These are phyloP conservation scores for Amiota communis DNA, from an alignment of 2,888 invertebrate genomes.

Conservation along the genomic window DNA sequence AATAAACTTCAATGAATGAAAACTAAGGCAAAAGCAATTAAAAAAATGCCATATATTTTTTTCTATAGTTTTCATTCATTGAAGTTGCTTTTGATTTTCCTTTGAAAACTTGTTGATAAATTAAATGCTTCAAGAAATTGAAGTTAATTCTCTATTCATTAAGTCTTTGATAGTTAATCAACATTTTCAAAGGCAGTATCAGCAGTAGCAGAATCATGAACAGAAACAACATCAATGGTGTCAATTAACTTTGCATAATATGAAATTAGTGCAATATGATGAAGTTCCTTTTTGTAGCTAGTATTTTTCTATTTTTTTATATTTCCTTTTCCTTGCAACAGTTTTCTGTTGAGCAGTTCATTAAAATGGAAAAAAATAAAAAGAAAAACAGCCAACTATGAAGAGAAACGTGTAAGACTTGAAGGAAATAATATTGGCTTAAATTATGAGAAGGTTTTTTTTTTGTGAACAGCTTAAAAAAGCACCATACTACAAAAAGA, in stretches of 20 bases:
- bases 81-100: too few species aligned
- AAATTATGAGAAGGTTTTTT: background rate
- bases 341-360: background rate
- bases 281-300: background rate
- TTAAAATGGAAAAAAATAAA: background rate
- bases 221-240: background rate
- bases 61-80: too few species aligned
- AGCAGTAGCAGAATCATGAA: conserved; percentile 31
- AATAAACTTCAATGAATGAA: too few species aligned
- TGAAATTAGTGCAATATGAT: conserved; percentile 11
- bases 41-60: too few species aligned
- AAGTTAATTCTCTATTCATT: too few species aligned
- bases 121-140: too few species aligned
- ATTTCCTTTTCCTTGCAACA: background rate
- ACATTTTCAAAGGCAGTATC: conserved; percentile 44
- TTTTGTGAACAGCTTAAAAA: too few species aligned
- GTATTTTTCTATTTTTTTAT: background rate
- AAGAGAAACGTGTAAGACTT: background rate
- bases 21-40: too few species aligned
- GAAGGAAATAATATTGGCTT: background rate
- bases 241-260: conserved; percentile 13
- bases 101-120: too few species aligned
- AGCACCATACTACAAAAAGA: too few species aligned
- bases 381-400: background rate
- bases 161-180: too few species aligned